phyloP scores from a whole-genome alignment of 1,140 invertebrate genomes.

The Penaeus japonicus region DNA sequence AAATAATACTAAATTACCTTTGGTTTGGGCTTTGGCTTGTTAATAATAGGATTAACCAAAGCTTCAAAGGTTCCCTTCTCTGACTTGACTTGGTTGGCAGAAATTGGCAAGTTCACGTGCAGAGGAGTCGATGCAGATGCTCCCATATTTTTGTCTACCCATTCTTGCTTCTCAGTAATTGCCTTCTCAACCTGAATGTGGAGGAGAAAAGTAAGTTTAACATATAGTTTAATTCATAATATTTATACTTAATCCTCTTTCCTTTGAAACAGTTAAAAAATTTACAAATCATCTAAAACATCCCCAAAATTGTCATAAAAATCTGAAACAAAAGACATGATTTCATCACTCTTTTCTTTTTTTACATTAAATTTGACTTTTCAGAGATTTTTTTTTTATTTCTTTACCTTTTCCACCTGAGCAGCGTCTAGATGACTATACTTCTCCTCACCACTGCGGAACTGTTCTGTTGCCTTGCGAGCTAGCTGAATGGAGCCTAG shows the following conservation, averaged over 20 bases:
- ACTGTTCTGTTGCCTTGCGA: constrained; percentile 77
- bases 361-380: too few species aligned
- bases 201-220: not conserved
- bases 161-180: constrained; percentile 69
- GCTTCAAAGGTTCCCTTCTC: constrained; percentile 72
- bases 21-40: constrained; percentile 83
- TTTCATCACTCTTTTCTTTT: too few species aligned
- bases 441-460: constrained; percentile 77
- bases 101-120: constrained; percentile 74
- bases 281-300: too few species aligned
- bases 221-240: too few species aligned
- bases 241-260: too few species aligned
- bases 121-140: constrained; percentile 70
- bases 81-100: constrained; percentile 74
- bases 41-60: constrained; percentile 77
- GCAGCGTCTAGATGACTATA: constrained; percentile 83
- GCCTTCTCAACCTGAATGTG: constrained; percentile 65
- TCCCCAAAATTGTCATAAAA: not conserved
- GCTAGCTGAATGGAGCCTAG: constrained; percentile 75
- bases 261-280: too few species aligned
- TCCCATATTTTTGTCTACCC: constrained; percentile 77
- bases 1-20: constrained; percentile 32
- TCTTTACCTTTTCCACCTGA: constrained; percentile 76
- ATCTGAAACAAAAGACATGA: not conserved
- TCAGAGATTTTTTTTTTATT: not conserved